Percentiles rank a stretch among this genome's conserved stretches.
phyloP scores from a whole-genome alignment of 1,140 invertebrate species.

The Oryzaephilus surinamensis region DNA sequence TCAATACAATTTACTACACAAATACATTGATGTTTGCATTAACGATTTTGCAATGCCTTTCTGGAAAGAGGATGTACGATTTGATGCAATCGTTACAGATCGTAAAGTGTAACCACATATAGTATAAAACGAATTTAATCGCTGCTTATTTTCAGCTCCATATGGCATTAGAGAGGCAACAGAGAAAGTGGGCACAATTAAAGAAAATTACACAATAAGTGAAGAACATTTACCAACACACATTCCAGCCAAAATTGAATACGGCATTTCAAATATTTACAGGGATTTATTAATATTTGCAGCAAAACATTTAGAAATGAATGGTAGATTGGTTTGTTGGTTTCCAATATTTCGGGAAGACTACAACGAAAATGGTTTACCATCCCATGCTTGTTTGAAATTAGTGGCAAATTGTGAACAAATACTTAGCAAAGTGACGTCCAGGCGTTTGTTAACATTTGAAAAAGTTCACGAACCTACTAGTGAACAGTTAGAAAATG shows the following conservation, averaged over 20 bases:
- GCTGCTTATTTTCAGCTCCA: constrained; percentile 63
- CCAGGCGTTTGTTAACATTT: constrained; percentile 75
- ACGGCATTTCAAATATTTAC: constrained; percentile 69
- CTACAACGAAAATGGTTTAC: constrained; percentile 64
- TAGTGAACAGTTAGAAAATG: constrained; percentile 19
- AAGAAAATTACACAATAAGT: constrained; percentile 45
- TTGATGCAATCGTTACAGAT: constrained; percentile 89
- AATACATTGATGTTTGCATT: constrained; percentile 80
- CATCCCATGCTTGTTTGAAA: constrained; percentile 65
- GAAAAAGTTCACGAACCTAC: constrained; percentile 59
- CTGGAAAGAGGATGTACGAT: constrained; percentile 57
- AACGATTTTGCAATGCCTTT: constrained; percentile 78
- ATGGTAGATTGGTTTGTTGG: constrained; percentile 82
- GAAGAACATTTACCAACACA: constrained; percentile 56
- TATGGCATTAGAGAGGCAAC: constrained; percentile 91
- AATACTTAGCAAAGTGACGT: constrained; percentile 62
- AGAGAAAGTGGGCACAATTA: constrained; percentile 66
- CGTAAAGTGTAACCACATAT: constrained; percentile 48
- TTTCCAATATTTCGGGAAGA: constrained; percentile 75
- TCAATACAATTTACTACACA: constrained; percentile 67
- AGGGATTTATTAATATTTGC: constrained; percentile 76
- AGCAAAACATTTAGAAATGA: constrained; percentile 59
- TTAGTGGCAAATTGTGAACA: constrained; percentile 82
- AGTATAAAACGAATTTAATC: not conserved
- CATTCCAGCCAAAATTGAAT: constrained; percentile 80